Percentiles rank a stretch among this genome's conserved stretches.
phyloP scores from a whole-genome alignment of 1,140 invertebrate genomes.

The Mycetomoellerius zeteki region DNA sequence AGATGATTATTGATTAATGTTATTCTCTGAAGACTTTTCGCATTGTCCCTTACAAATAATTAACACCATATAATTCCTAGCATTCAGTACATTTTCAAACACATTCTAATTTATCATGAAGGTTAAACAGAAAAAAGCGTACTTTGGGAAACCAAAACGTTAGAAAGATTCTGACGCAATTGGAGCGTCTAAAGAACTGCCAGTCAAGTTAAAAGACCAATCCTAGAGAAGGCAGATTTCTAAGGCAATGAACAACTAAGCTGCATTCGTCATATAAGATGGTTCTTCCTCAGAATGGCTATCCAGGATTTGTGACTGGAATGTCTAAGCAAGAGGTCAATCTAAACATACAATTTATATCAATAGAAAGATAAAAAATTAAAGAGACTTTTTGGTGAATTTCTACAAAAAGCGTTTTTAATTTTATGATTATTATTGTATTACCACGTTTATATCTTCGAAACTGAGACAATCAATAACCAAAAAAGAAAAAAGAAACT shows the following conservation, averaged over 20 bases:
- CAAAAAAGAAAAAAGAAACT: background rate
- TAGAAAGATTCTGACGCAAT: background rate
- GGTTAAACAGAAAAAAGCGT: background rate
- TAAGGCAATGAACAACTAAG: background rate
- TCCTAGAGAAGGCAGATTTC: background rate
- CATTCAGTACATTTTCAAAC: background rate
- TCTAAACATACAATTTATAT: background rate
- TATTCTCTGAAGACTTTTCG: background rate
- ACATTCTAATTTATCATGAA: background rate
- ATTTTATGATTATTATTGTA: background rate
- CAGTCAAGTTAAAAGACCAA: background rate
- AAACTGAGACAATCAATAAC: background rate
- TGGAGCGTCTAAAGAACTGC: background rate
- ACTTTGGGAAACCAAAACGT: background rate
- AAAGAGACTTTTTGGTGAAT: background rate
- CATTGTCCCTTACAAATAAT: background rate
- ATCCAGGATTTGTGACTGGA: background rate
- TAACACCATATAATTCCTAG: background rate
- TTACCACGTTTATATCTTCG: background rate
- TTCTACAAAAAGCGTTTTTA: background rate
- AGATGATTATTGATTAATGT: background rate
- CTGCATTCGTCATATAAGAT: background rate
- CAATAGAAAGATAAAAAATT: background rate
- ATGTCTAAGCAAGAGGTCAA: slow-evolving; percentile 12
- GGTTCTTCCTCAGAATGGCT: background rate